Percentiles rank a stretch among this genome's conserved stretches.
Conservation (phyloP, 2,797 vertebrate species). For the Anguilla marmorata region DNA sequence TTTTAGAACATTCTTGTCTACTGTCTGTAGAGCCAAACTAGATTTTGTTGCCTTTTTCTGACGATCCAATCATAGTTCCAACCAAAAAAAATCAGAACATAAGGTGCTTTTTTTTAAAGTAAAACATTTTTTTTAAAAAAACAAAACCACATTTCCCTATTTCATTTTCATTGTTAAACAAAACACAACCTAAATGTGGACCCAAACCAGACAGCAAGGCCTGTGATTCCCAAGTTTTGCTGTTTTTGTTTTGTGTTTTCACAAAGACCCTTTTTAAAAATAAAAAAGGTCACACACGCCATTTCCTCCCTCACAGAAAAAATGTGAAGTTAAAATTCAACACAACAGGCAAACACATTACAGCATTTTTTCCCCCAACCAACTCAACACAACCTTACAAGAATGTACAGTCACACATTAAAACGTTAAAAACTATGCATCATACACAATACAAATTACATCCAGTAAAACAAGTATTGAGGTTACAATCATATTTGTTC, state of each 20-base stretch:
- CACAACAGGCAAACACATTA: conserved; percentile 64
- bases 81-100: conserved; percentile 35
- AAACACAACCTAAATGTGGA: conserved; percentile 8
- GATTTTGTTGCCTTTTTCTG: conserved; percentile 14
- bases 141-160: neutral
- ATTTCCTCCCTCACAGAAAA: neutral
- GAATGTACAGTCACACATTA: conserved; percentile 63
- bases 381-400: conserved; percentile 58
- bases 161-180: neutral
- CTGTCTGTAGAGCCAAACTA: conserved; percentile 35
- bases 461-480: conserved; percentile 56
- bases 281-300: conserved; percentile 39
- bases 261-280: conserved; percentile 37
- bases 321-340: conserved; percentile 23
- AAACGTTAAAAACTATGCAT: conserved; percentile 61
- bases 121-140: conserved; percentile 4
- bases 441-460: conserved; percentile 68
- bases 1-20: conserved; percentile 54
- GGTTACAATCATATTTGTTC: conserved; percentile 42
- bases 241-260: conserved; percentile 40
- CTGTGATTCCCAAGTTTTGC: neutral
- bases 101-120: conserved; percentile 34
- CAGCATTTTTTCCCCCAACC: conserved; percentile 53
- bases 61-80: conserved; percentile 26
- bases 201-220: conserved; percentile 6